Percentiles rank a stretch among this genome's conserved stretches.
These are phyloP conservation scores for Orgyia antiqua DNA, from an alignment of 2,888 invertebrate genomes.

Conservation along the genomic window DNA sequence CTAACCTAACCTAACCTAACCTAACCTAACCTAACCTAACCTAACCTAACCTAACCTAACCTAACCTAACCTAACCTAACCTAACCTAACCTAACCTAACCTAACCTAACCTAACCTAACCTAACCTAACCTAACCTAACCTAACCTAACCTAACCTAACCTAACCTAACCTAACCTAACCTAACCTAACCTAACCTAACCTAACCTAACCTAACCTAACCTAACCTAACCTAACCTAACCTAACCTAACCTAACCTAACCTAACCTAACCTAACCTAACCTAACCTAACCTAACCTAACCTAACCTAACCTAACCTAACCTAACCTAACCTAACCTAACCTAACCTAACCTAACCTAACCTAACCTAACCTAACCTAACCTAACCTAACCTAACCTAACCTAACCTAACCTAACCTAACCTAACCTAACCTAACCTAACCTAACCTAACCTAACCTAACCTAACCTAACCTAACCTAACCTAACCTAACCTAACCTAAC, in stretches of 20 bases:
- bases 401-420: slow-evolving; percentile 7
- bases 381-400: slow-evolving; percentile 14
- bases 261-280: slow-evolving; percentile 8
- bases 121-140: slow-evolving; percentile 9
- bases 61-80: slow-evolving; percentile 13
- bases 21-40: slow-evolving; percentile 22
- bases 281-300: slow-evolving; percentile 6
- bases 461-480: slow-evolving; percentile 7
- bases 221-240: slow-evolving; percentile 7
- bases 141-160: slow-evolving; percentile 10
- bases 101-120: slow-evolving; percentile 19
- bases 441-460: slow-evolving; percentile 7
- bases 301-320: slow-evolving; percentile 10
- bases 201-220: slow-evolving; percentile 6
- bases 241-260: slow-evolving; percentile 10
- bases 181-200: slow-evolving; percentile 9
- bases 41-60: slow-evolving; percentile 18
- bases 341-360: slow-evolving; percentile 20
- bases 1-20: slow-evolving; percentile 20
- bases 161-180: slow-evolving; percentile 11
- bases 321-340: slow-evolving; percentile 8
- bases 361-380: slow-evolving; percentile 21
- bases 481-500: slow-evolving; percentile 7
- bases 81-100: slow-evolving; percentile 11
- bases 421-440: slow-evolving; percentile 6